Base-by-base conservation (phyloP, 2,888 invertebrate species). In the Mycalesis mineus region DNA sequence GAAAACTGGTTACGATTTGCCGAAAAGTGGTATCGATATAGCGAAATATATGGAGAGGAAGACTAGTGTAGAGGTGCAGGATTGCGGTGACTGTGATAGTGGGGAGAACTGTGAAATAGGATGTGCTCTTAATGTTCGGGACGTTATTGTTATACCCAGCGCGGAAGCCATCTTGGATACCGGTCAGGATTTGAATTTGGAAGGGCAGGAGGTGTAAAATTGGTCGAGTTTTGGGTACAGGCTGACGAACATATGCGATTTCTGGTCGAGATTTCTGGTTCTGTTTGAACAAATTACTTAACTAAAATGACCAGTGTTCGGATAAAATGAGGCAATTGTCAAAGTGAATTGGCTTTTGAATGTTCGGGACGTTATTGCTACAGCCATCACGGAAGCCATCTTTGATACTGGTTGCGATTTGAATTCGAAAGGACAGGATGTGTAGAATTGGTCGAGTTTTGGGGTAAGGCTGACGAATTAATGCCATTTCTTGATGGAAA, bases 141-240 rank as follows among this genome's bases (percentile, higher is more conserved):
- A 87, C 50, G 84, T 85, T 7, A 87, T 84, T 48, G 86, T 86
- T 5, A 84, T 86, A 78, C 83, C 81, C 0, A 86, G 86, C 65
- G 84, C 83, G 7, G 87, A 85, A 60, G 86, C 85, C 48, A 85
- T 84, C 7, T 73, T 87, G 63, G 84, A 85, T 67, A 81, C 79
- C 0, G 84, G 80, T 22, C 84, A 78, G 39, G 28, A 45, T 58
- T 55, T 55, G 58, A 58, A 55, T 54, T 45, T 58, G 37, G 58
- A 58, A 58, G 37, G 42, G 22, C 28, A 28, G 17, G 28, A 15
- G 7, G 15, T 39, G 28, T 39, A 40, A 7, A 17, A n/a, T 33
- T 28, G 40, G 11, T 31, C 29, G 29, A n/a, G n/a, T 29, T 29
- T 47, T 31, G 33, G n/a, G n/a, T n/a, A n/a, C 9, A 17, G 15